These are phyloP conservation scores for Zhengitettix transpicula DNA, from an alignment of 2,888 invertebrate genomes.

Conservation along the genomic window DNA sequence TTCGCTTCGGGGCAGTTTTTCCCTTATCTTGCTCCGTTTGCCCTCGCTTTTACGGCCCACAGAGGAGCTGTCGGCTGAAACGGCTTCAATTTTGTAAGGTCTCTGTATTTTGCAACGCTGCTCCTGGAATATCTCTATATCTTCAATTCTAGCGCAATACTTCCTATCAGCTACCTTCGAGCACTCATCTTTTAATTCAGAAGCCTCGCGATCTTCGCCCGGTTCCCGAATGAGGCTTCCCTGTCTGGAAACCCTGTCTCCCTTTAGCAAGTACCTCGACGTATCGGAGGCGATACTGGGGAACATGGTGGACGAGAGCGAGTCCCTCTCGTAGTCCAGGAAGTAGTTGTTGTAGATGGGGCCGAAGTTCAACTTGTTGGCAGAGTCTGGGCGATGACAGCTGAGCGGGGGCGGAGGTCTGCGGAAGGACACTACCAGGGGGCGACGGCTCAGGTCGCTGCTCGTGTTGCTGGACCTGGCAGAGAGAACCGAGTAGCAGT, in stretches of 20 bases:
- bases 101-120: neutral
- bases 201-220: too few species aligned
- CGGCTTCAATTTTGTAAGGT: neutral
- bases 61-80: too few species aligned
- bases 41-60: too few species aligned
- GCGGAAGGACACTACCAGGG: slow-evolving; percentile 27
- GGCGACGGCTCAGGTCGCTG: slow-evolving; percentile 15
- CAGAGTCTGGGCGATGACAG: slow-evolving; percentile 22
- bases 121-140: neutral
- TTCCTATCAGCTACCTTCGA: too few species aligned
- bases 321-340: neutral
- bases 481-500: slow-evolving; percentile 11
- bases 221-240: too few species aligned
- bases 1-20: too few species aligned
- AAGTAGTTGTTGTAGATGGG: neutral
- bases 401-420: slow-evolving; percentile 11
- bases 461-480: slow-evolving; percentile 4
- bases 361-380: slow-evolving; percentile 21
- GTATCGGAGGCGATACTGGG: neutral
- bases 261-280: neutral
- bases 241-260: too few species aligned
- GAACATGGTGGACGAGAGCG: neutral
- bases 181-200: too few species aligned
- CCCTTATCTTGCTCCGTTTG: too few species aligned
- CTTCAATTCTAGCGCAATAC: neutral